Evolutionary conservation across 1,140 invertebrate genomes (phyloP).

Genomic region (Himalopsyche phryganea): DNA sequence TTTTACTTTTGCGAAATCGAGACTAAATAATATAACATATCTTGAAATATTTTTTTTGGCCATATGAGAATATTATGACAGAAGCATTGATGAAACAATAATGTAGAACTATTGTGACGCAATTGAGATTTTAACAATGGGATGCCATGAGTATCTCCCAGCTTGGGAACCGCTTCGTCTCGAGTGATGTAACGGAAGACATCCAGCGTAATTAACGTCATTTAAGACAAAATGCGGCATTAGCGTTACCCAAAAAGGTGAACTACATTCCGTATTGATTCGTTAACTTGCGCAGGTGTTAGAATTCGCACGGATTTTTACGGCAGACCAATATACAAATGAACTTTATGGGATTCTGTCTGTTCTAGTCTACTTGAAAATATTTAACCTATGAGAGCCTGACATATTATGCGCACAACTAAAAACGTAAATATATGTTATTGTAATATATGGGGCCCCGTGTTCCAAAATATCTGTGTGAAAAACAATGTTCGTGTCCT

Average conservation of each 20-base stretch:
- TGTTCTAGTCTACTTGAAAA: too few relatives aligned
- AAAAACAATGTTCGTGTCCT: too few relatives aligned
- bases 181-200: background rate
- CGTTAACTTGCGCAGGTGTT: background rate
- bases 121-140: background rate
- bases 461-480: too few relatives aligned
- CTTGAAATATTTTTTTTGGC: background rate
- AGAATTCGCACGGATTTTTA: background rate
- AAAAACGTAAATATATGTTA: too few relatives aligned
- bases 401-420: too few relatives aligned
- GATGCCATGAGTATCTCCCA: background rate
- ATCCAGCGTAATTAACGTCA: background rate
- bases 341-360: too few relatives aligned
- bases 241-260: slow-evolving; percentile 1
- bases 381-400: too few relatives aligned
- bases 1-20: too few relatives aligned
- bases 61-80: slow-evolving; percentile 1
- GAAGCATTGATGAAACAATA: slow-evolving; percentile 1
- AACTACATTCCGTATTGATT: background rate
- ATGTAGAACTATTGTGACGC: background rate
- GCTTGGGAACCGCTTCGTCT: slow-evolving; percentile 1
- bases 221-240: background rate
- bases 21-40: background rate
- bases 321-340: too few relatives aligned
- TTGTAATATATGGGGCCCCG: too few relatives aligned